A percentile compares a stretch with the other conserved stretches of the same genome.
Evolutionary conservation across 2,888 invertebrate genomes (phyloP).

Genomic region (Gymnocheta viridis): DNA sequence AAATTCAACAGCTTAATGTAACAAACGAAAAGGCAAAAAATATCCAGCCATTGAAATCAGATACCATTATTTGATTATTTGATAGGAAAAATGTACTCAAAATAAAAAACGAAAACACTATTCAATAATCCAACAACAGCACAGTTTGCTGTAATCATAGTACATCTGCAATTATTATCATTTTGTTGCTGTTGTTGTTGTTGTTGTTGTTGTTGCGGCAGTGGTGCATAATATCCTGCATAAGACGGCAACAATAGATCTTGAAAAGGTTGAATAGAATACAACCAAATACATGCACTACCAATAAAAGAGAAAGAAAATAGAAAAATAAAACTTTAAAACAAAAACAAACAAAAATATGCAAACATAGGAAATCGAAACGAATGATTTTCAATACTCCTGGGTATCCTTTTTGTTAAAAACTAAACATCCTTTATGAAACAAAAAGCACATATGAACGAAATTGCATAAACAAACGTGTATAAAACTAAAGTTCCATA

Average conservation of each 20-base stretch:
- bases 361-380: constrained; percentile 47
- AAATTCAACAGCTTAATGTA: too few species aligned
- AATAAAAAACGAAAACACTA: not conserved
- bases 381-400: constrained; percentile 44
- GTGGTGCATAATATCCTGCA: not conserved
- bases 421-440: not conserved
- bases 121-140: not conserved
- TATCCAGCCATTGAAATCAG: too few species aligned
- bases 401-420: not conserved
- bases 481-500: not conserved
- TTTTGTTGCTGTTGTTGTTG: not conserved
- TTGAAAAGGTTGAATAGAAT: not conserved
- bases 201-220: too few species aligned
- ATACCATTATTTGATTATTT: too few species aligned
- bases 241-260: constrained; percentile 12
- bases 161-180: not conserved
- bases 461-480: not conserved
- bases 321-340: not conserved
- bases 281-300: constrained; percentile 10
- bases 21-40: too few species aligned
- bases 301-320: not conserved
- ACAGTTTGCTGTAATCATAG: not conserved
- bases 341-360: not conserved
- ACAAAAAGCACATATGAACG: not conserved
- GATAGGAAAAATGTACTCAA: not conserved